These are phyloP conservation scores for Siniperca undulata DNA, from an alignment of 2,797 vertebrate species.

Conservation along the genomic window DNA sequence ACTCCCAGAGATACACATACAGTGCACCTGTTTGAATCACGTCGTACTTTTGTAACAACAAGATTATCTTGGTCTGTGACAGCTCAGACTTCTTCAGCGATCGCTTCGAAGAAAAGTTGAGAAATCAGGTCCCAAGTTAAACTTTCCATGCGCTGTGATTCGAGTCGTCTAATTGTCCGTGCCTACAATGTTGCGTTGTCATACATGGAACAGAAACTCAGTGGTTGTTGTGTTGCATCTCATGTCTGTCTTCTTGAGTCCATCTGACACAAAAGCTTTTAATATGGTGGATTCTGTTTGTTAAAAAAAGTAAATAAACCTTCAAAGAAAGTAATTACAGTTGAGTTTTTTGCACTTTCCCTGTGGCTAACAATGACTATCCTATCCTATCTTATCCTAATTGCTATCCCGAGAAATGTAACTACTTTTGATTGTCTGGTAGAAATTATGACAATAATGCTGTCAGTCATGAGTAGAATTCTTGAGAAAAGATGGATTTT, in stretches of 20 bases:
- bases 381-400: conserved; percentile 25
- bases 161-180: conserved; percentile 38
- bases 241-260: conserved; percentile 9
- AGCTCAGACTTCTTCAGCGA: conserved; percentile 1
- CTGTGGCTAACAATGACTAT: conserved; percentile 19
- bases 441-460: conserved; percentile 30
- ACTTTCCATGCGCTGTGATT: conserved; percentile 37
- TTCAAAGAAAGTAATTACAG: conserved; percentile 33
- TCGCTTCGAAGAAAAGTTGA: conserved; percentile 6
- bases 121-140: conserved; percentile 44
- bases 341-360: conserved; percentile 14
- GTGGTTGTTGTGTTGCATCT: conserved; percentile 11
- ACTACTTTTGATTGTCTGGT: conserved; percentile 23
- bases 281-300: conserved; percentile 27
- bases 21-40: conserved; percentile 52
- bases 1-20: conserved; percentile 28
- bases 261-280: conserved; percentile 20
- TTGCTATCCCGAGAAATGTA: conserved; percentile 31
- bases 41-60: conserved; percentile 35
- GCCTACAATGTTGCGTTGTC: conserved; percentile 24
- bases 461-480: conserved; percentile 22
- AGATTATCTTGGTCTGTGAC: conserved; percentile 7
- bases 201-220: conserved; percentile 13
- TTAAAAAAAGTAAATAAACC: conserved; percentile 33
- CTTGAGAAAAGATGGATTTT: conserved; percentile 9